Base-by-base conservation (phyloP, 1,140 invertebrate species). In the Venturia canescens region DNA sequence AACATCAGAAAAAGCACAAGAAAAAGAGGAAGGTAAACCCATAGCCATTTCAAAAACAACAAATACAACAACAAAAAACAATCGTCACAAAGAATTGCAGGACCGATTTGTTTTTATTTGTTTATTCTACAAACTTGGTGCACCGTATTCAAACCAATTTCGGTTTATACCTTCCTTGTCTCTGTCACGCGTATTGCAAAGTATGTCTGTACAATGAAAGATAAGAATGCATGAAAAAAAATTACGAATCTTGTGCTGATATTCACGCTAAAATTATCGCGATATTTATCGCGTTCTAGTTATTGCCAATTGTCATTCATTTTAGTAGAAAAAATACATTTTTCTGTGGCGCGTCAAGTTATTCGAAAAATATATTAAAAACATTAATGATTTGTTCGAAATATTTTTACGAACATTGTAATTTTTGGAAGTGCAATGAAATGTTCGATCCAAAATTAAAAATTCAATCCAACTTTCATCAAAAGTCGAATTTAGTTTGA, bases 1-100 rank as follows among this genome's bases (percentile, higher is more conserved):
- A 89, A 83, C 89, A 89, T 85, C 84, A 87, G 84, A 89, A 89
- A 89, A 89, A 89, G 84, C 83, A 87, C 88, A 90, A 90, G 89
- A 90, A 89, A 90, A 90, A 88, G 81, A 88, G 86, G 88, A 90
- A 90, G 89, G 89, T 90, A 90, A 90, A 89, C 79, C 81, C 76
- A 71, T 79, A 83, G 83, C 53, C 79, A 27, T 84, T 53, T 80
- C 79, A 85, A 27, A 18, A 69, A 63, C 21, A 69, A 69, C 2
- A 57, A 21, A 57, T n/a, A 57, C 18, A n/a, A 79, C 86, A 66
- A 81, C 80, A 83, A 69, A 84, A 83, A 57, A 67, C 71, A 80
- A 79, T 60, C 66, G 29, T 71, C n/a, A 66, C 9, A 16, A 38
- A 72, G n/a, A 48, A 57, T 76, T 80, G 57, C 60, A 67, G 38